Conservation (phyloP, 2,113 vertebrate species). For the Lagopus leucura region DNA sequence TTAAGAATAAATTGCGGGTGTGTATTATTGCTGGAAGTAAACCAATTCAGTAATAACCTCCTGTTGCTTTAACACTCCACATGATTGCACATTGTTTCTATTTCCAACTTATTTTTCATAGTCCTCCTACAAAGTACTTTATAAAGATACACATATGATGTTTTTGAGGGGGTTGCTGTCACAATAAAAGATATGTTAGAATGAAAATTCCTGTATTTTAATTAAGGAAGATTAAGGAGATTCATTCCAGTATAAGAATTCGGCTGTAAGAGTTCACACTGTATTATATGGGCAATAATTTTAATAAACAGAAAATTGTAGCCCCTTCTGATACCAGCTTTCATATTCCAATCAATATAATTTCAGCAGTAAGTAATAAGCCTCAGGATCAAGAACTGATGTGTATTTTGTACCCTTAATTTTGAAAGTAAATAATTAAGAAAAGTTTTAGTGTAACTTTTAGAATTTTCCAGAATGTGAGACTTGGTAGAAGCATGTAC, state of each 20-base stretch:
- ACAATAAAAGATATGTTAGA: background rate
- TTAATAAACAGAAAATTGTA: background rate
- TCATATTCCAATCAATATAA: background rate
- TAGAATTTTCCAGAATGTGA: background rate
- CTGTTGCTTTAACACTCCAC: background rate
- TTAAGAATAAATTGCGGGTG: background rate
- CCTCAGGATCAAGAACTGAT: background rate
- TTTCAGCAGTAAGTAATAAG: background rate
- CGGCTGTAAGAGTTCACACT: background rate
- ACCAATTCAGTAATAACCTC: background rate
- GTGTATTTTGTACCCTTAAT: background rate
- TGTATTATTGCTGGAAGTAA: background rate
- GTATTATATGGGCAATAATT: background rate
- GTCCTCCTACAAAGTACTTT: background rate
- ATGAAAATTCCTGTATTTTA: background rate
- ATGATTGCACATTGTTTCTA: background rate
- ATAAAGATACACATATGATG: background rate
- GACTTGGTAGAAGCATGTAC: background rate
- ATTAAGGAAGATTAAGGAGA: background rate
- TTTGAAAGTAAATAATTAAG: background rate
- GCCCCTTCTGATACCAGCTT: background rate
- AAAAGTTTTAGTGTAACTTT: background rate
- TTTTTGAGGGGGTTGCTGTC: background rate
- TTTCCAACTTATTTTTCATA: constrained; percentile 17
- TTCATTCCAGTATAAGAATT: background rate